A percentile compares a stretch with the other conserved stretches of the same genome.
Conservation (phyloP, 2,113 vertebrate genomes). For the Siniperca knerii region DNA sequence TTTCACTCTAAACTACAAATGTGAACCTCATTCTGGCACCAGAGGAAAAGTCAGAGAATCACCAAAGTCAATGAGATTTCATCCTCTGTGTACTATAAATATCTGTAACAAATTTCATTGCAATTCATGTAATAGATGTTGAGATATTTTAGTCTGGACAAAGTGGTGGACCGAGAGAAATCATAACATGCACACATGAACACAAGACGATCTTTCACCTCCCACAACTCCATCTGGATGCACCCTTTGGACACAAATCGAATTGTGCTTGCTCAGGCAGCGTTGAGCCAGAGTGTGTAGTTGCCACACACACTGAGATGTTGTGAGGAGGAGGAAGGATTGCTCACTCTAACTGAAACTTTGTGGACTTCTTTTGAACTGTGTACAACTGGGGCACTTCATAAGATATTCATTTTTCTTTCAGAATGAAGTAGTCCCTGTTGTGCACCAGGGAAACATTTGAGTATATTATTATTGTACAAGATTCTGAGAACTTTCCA, state of each 20-base stretch:
- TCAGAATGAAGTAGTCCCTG: background rate
- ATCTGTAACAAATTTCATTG: no score
- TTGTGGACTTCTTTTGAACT: slow-evolving; percentile 33
- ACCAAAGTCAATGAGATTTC: no score
- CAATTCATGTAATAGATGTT: no score
- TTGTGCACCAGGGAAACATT: slow-evolving; percentile 19
- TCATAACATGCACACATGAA: background rate
- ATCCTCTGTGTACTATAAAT: no score
- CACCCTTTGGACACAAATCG: slow-evolving; percentile 12
- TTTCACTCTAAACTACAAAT: no score
- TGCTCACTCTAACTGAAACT: background rate
- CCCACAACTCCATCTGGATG: slow-evolving; percentile 37
- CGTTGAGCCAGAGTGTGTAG: background rate
- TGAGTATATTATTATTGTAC: background rate
- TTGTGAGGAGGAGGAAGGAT: slow-evolving; percentile 48
- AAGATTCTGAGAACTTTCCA: background rate
- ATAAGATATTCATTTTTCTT: background rate
- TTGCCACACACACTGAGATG: slow-evolving; percentile 43
- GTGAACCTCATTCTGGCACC: background rate
- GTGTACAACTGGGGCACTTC: background rate
- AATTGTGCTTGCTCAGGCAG: background rate
- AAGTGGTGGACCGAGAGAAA: no score
- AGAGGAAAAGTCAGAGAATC: background rate
- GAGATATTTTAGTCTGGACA: no score
- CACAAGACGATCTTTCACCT: slow-evolving; percentile 20